phyloP scores from a whole-genome alignment of 64 coral and sea anemone genomes.

The Montipora foliosa region DNA sequence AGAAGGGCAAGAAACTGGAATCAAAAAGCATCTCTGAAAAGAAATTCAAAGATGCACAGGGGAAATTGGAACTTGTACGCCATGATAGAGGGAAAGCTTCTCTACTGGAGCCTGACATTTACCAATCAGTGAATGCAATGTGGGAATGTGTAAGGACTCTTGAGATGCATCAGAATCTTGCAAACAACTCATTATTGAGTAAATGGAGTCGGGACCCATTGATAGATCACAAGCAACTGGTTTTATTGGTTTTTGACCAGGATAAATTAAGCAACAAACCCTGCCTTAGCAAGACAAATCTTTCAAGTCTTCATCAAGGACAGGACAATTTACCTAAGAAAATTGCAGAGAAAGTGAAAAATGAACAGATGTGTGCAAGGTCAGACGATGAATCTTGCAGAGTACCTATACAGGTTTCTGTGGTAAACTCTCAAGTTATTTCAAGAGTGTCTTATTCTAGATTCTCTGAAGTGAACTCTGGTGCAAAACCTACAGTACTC shows the following conservation, averaged over 20 bases:
- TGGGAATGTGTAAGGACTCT: not conserved
- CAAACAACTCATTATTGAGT: not conserved
- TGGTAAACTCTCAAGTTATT: no score
- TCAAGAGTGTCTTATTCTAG: not conserved
- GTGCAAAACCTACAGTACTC: not conserved
- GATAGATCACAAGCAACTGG: conserved; percentile 48
- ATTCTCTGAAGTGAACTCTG: not conserved
- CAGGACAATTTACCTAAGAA: not conserved
- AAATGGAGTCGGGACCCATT: conserved; percentile 32
- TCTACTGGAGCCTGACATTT: not conserved
- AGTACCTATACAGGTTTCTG: not conserved
- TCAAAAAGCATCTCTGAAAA: not conserved
- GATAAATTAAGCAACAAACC: not conserved
- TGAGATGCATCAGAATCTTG: not conserved
- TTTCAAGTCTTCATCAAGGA: not conserved
- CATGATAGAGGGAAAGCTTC: not conserved
- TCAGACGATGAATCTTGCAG: not conserved
- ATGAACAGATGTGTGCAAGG: not conserved
- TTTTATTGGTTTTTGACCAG: conserved; percentile 38
- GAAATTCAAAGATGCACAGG: not conserved
- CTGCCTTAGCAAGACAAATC: not conserved
- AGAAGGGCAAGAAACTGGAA: not conserved
- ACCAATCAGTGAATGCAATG: not conserved
- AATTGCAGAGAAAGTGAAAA: not conserved
- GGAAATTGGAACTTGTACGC: not conserved